Evolutionary conservation across 2,113 vertebrate species (phyloP).

Genomic region (Archocentrus centrarchus): DNA sequence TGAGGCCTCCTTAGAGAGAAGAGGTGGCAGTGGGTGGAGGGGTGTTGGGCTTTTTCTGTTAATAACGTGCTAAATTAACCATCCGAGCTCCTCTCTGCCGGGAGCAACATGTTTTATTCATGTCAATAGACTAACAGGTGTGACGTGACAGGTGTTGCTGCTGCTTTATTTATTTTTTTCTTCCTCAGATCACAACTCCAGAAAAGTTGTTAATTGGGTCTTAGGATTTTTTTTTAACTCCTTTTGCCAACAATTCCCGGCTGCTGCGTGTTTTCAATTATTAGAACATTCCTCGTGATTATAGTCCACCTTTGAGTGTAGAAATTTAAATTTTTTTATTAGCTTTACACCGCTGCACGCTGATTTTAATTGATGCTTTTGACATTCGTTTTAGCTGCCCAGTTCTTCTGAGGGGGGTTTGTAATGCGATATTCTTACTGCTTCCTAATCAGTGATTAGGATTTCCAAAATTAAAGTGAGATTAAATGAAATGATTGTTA

Average conservation of each 20-base stretch:
- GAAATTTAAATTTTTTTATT: neutral
- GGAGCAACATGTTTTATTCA: conserved; percentile 75
- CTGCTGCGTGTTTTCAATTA: conserved; percentile 34
- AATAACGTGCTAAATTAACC: conserved; percentile 75
- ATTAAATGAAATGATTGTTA: neutral
- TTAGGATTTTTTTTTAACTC: neutral
- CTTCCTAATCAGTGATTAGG: neutral
- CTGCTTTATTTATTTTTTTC: conserved; percentile 2
- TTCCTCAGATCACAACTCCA: conserved; percentile 39
- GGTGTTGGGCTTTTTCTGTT: conserved; percentile 43
- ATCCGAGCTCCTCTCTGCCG: conserved; percentile 40
- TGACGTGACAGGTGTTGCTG: conserved; percentile 62
- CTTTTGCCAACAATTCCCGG: neutral
- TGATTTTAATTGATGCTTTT: neutral
- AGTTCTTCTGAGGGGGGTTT: neutral
- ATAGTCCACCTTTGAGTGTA: neutral
- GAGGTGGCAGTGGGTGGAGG: neutral
- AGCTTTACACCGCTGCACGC: neutral
- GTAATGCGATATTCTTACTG: neutral
- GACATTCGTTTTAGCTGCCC: neutral
- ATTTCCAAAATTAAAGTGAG: neutral
- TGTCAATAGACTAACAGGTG: conserved; percentile 65
- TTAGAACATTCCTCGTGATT: neutral
- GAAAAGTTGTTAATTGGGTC: conserved; percentile 72
- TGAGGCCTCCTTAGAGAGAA: conserved; percentile 45